Evolutionary conservation across 2,888 invertebrate species (phyloP).

Genomic region (Pyrocoelia pectoralis): DNA sequence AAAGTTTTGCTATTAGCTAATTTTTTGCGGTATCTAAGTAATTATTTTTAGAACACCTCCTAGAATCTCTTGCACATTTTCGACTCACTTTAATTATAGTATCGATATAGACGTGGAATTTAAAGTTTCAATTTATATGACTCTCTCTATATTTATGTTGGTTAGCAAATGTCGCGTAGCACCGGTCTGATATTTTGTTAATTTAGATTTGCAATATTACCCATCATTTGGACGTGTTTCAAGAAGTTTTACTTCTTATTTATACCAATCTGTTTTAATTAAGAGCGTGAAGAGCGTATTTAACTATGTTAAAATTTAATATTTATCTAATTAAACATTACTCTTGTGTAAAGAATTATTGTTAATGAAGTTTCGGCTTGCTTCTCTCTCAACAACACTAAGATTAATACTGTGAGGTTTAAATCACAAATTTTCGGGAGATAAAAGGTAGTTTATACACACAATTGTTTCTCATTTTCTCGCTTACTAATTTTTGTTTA

Average conservation of each 20-base stretch:
- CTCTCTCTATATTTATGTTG: slow-evolving; percentile 20
- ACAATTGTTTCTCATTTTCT: background rate
- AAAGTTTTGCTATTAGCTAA: no score
- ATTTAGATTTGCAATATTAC: slow-evolving; percentile 33
- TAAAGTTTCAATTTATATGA: slow-evolving; percentile 16
- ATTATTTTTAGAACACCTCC: background rate
- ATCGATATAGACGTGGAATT: slow-evolving; percentile 14
- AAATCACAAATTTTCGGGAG: background rate
- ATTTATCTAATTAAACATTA: slow-evolving; percentile 4
- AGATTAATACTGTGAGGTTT: slow-evolving; percentile 1
- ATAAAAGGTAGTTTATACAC: background rate
- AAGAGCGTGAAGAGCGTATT: slow-evolving; percentile 4
- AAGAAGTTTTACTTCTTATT: slow-evolving; percentile 31
- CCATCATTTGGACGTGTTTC: slow-evolving; percentile 32
- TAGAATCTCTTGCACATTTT: background rate
- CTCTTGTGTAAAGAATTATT: slow-evolving; percentile 1
- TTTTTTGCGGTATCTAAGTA: no score
- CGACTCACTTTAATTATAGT: slow-evolving; percentile 1
- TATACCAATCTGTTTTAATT: slow-evolving; percentile 29
- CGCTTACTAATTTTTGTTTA: background rate
- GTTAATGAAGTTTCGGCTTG: background rate
- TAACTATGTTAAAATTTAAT: slow-evolving; percentile 5
- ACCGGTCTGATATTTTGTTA: slow-evolving; percentile 30
- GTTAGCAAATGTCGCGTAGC: slow-evolving; percentile 25
- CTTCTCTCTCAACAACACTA: background rate